Evolutionary conservation across 1,140 invertebrate species (phyloP), one percentile per base, ranked within the genome.

Genomic region (Drosophila simulans): DNA sequence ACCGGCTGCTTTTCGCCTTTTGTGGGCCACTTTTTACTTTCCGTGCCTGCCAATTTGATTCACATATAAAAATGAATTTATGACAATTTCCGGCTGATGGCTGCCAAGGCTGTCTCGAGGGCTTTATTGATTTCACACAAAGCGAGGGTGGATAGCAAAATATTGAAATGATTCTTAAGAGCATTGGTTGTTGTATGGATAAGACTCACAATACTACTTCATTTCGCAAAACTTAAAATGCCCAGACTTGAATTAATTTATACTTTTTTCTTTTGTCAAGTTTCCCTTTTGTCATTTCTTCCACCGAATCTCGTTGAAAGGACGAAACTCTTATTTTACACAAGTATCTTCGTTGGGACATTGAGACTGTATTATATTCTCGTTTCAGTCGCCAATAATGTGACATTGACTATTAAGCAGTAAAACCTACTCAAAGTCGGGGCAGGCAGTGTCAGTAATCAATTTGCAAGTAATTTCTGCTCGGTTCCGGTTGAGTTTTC

Each of bases 61-160:
- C 66, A 68, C 75, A 80, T 74, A 58, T 77, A 77, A 81, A 85
- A 79, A 91, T 85, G 37, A 77, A 91, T 91, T 91, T 91, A 91
- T 91, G 89, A 82, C 83, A 88, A 76, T 91, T 91, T 84, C 80
- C 73, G 80, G 58, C 75, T 73, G 80, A 91, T 77, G 89, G 65
- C 82, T 80, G 84, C 55, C 68, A 82, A 48, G 80, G 51, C 70
- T 78, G 60, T 65, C 68, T 69, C 57, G 40, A 70, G 64, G 51
- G 65, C 35, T 71, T 69, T 69, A 82, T 79, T 54, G 79, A 82
- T 79, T 52, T 17, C 49, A 27, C 49, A 35, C 20, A 49, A 34
- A 11, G 40, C 59, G 49, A 52, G 52, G 64, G 57, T 39, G 43
- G 58, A 20, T 59, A 25, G 7, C 39, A 22, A 45, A 20, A 20